Base-by-base conservation (phyloP, 2,797 vertebrate species). In the Propithecus deckenii region DNA sequence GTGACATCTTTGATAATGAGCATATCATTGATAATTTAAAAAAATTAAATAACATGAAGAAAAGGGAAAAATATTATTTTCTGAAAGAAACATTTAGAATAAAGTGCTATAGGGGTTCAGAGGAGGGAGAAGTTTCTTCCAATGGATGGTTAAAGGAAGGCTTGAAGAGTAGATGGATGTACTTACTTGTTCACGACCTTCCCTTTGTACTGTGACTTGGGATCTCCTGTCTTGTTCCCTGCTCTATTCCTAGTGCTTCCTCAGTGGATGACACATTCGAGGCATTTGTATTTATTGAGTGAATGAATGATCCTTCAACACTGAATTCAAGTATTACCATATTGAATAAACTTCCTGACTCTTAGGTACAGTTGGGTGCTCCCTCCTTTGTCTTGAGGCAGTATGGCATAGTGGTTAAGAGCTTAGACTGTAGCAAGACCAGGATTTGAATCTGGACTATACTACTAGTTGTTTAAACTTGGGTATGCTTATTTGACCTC, bases 11-110 rank as follows among this genome's bases (percentile, higher is more conserved):
- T 35, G 74, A 43, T 87, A 52, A 59, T 57, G 55, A 94, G 59
- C 12, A 4, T 43, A 22, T 94, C 57, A 79, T 75, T 81, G 50
- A 80, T 92, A 80, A 75, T 69, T 81, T 65, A 48, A 84, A 88
- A 86, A 94, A 71, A 38, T n/a, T 43, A 83, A 88, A 61, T 85
- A 95, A 76, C 55, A 28, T 65, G 59, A 79, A 63, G 17, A 43
- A 86, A 94, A 87, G 38, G 52, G 63, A 41, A 83, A 92, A 41
- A 14, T 95, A 63, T 46, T 96, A 74, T 97, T 87, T 94, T 55
- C 38, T 90, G 38, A 90, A 95, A 91, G 69, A 74, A 94, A 95
- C 43, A 63, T 83, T 92, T 69, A 92, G 48, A 90, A 90, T 90
- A 90, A 92, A 94, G 22, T 52, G 32, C 25, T 55, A 13, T 61